These are phyloP conservation scores for Microtus ochrogaster DNA, from an alignment of 2,113 vertebrate genomes.

Conservation along the genomic window DNA sequence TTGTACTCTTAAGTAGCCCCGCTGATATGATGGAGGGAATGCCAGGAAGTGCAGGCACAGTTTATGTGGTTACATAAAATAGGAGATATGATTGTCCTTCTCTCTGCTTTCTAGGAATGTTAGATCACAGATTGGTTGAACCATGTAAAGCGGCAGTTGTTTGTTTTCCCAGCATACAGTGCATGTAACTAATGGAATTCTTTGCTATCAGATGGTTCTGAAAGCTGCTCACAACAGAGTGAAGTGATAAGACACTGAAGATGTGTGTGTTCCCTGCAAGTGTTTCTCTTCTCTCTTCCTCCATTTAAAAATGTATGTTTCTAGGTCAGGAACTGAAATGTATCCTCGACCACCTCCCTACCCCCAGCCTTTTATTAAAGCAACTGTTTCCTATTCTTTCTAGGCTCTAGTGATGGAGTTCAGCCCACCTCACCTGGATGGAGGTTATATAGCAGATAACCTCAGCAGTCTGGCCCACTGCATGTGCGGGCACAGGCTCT, in stretches of 20 bases:
- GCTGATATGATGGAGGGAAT: neutral
- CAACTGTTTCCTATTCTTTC: neutral
- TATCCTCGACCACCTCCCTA: neutral
- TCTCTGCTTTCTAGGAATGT: neutral
- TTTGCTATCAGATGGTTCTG: slow-evolving; percentile 46
- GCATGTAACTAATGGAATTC: slow-evolving; percentile 21
- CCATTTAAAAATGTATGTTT: slow-evolving; percentile 56
- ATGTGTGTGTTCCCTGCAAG: slow-evolving; percentile 30
- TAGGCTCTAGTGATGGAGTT: neutral
- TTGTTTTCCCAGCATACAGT: slow-evolving; percentile 42
- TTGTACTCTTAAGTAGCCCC: neutral
- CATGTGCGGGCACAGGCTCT: too few relatives aligned
- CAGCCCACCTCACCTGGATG: neutral
- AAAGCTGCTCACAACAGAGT: slow-evolving; percentile 26
- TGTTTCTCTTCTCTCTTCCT: neutral
- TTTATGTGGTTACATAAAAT: neutral
- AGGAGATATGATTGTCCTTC: neutral
- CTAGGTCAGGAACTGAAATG: slow-evolving; percentile 18
- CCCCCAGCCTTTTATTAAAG: neutral
- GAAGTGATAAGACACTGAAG: slow-evolving; percentile 23
- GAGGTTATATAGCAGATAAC: neutral
- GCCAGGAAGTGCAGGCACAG: neutral
- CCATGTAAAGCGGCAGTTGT: slow-evolving; percentile 52
- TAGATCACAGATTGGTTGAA: neutral
- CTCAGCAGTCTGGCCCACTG: neutral